Evolutionary conservation across 2,888 invertebrate species (phyloP).

Genomic region (Acrobasis repandana): DNA sequence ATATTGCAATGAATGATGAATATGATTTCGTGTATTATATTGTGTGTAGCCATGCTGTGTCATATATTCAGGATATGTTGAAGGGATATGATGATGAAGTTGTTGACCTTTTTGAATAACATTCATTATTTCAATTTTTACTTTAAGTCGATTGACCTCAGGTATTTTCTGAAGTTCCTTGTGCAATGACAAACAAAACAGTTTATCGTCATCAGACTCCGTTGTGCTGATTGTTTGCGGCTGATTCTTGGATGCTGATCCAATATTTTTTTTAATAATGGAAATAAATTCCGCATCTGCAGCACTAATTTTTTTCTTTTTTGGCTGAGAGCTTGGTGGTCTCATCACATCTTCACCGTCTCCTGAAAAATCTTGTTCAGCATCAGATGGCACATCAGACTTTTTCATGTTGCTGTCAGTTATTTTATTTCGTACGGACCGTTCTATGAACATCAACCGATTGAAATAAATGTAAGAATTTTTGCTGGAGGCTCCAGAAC

Average conservation of each 20-base stretch:
- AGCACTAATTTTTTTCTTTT: conserved; percentile 11
- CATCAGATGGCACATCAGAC: too few species aligned
- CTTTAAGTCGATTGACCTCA: neutral
- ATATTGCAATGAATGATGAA: too few species aligned
- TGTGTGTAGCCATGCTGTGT: conserved; percentile 11
- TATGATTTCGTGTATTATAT: too few species aligned
- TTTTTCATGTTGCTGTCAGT: conserved; percentile 26
- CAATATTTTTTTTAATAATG: conserved; percentile 25
- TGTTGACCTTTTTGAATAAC: neutral
- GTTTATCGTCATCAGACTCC: neutral
- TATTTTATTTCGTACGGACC: conserved; percentile 26
- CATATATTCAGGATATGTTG: conserved; percentile 3
- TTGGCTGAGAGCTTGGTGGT: neutral
- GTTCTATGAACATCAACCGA: conserved; percentile 28
- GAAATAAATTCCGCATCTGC: conserved; percentile 25
- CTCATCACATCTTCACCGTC: neutral
- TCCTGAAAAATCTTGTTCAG: neutral
- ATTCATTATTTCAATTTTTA: neutral
- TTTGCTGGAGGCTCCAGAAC: conserved; percentile 31
- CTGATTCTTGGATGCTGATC: conserved; percentile 25
- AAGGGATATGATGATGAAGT: conserved; percentile 15
- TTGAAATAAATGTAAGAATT: conserved; percentile 27
- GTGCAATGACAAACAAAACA: conserved; percentile 4
- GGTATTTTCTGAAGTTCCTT: neutral
- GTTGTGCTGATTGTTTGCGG: conserved; percentile 9